Evolutionary conservation across 2,113 vertebrate genomes (phyloP), one percentile per base, ranked within the genome.

Genomic region (Calypte anna): DNA sequence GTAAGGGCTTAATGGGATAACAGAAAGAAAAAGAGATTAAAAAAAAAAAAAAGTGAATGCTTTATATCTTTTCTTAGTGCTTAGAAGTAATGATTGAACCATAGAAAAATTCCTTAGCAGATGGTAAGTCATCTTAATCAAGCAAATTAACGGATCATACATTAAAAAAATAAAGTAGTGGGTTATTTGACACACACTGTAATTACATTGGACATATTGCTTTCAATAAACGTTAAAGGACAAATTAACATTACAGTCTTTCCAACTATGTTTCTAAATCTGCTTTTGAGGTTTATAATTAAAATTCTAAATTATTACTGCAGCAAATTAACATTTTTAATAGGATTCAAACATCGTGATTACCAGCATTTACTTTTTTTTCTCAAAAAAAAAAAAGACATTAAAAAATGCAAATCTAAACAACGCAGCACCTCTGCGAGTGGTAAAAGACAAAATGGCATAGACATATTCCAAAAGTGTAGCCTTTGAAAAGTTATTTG

Each of bases 221-320:
- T 98, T 98, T 98, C 97, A 97, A 97, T 98, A 97, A 98, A 98
- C 58, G 68, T 97, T 97, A 98, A 96, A 96, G 96, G 95, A 98
- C 97, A 98, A 97, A 98, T 98, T 98, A 98, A 96, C 97, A 90
- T 96, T 97, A 98, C 97, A 96, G 93, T 96, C 6, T 3, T 97
- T 93, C 93, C 93, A 97, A 79, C 87, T 94, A 70, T 93, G 93
- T 95, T 96, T 97, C 95, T 93, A 96, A 98, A 97, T 98, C 93
- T 97, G 92, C 76, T 97, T 97, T 97, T 96, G 11, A 67, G 95
- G 93, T 81, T 97, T 96, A 91, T 98, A 97, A 98, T 98, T 98
- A 98, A 98, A 98, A 96, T 88, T 81, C 69, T 95, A 94, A 97
- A 97, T 97, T 97, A 97, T 97, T 96, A 94, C 83, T 93, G 90